Evolutionary conservation across 2,113 vertebrate species (phyloP).

Genomic region (Psilopogon haemacephalus): DNA sequence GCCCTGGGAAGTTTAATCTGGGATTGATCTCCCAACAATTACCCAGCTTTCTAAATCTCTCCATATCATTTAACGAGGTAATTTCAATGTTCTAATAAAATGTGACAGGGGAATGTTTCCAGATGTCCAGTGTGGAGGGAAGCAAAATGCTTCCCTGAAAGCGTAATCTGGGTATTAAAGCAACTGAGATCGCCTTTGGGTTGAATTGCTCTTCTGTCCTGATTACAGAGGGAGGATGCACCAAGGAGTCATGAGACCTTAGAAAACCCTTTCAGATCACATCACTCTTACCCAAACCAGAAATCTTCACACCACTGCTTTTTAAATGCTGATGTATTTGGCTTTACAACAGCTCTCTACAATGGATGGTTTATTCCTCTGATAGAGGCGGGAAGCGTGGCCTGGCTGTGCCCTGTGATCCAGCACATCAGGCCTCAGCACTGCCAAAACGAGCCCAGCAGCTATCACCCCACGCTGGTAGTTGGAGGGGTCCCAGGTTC

Average conservation of each 20-base stretch:
- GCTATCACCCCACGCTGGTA: neutral
- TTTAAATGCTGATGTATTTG: neutral
- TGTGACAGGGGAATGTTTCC: constrained; percentile 43
- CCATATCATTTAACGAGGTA: constrained; percentile 48
- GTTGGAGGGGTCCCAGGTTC: too few relatives aligned
- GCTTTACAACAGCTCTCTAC: neutral
- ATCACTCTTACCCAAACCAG: neutral
- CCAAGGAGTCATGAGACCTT: neutral
- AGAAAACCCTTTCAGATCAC: neutral
- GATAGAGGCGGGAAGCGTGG: neutral
- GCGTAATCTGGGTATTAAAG: neutral
- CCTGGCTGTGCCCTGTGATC: neutral
- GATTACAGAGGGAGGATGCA: neutral
- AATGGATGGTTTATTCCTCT: neutral
- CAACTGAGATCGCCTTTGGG: neutral
- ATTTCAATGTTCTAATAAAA: constrained; percentile 66
- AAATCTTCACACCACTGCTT: neutral
- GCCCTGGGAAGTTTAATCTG: neutral
- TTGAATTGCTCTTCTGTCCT: constrained; percentile 7
- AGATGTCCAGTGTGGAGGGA: constrained; percentile 19
- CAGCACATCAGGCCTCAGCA: neutral
- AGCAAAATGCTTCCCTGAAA: constrained; percentile 23
- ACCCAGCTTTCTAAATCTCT: constrained; percentile 22
- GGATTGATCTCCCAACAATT: constrained; percentile 45
- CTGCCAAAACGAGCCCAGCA: neutral